Base-by-base conservation (phyloP, 2,113 vertebrate species). In the Pomatorhinus ruficollis region DNA sequence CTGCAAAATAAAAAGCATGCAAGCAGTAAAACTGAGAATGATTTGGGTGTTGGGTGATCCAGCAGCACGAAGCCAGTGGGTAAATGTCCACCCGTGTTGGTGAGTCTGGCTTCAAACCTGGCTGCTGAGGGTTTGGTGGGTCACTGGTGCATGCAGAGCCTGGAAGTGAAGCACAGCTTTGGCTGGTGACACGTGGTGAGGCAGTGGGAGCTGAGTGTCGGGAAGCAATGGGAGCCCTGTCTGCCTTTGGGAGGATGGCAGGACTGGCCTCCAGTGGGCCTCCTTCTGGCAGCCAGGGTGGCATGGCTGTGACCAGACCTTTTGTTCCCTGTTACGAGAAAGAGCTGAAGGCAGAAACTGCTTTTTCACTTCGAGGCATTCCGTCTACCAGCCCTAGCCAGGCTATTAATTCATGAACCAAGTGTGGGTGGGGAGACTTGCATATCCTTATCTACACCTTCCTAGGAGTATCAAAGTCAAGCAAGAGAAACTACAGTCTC, bases 101-200 rank as follows among this genome's bases (percentile, higher is more conserved):
- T 11, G 21, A 22, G 27, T 47, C 37, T 11, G 4, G 25, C n/a
- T 60, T 69, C 7, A 6, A 10, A 22, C 44, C n/a, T 6, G 7
- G 28, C 40, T 47, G 28, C 37, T 1, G 23, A 52, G 49, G 53
- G 12, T 72, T 71, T 61, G 49, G 15, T 6, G 6, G 17, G 31
- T 24, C 11, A 9, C 21, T 12, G 0, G 0, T 11, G 12, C 0
- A 0, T 12, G 7, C 7, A 23, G 49, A 82, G 49, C 28, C 61
- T 56, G 49, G 47, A 42, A 60, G 11, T 0, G 3, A 87, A 60
- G 60, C 18, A 2, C 8, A 6, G 63, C 42, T 63, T 19, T 3
- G 11, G 22, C 13, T 0, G 0, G n/a, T 0, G 1, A 25, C 39
- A 14, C 0, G 2, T 15, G 21, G 18, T 0, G 5, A 50, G 45